Percentiles rank a stretch among this genome's conserved stretches.
Evolutionary conservation across 2,113 vertebrate genomes (phyloP).

Genomic region (Lipotes vexillifer): DNA sequence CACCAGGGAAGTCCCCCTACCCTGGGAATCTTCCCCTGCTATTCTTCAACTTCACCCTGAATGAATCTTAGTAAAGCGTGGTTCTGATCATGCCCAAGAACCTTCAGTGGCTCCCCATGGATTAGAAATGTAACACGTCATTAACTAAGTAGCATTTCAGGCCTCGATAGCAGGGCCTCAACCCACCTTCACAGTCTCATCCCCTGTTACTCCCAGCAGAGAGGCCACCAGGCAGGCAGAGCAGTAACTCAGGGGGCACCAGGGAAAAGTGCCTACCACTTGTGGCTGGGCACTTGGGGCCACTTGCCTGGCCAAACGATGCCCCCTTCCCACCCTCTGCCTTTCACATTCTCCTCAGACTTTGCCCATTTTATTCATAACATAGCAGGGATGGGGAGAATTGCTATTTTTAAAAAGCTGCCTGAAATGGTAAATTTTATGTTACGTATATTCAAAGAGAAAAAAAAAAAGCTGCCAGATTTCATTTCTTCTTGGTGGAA

Average conservation of each 20-base stretch:
- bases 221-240: not conserved
- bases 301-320: not conserved
- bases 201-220: not conserved
- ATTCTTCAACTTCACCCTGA: not conserved
- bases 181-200: not conserved
- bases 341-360: not conserved
- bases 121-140: not conserved
- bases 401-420: not conserved
- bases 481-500: not conserved
- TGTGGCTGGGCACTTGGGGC: not conserved
- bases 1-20: too few species aligned
- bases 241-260: not conserved
- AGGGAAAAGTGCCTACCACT: not conserved
- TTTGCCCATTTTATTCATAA: not conserved
- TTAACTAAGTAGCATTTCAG: not conserved
- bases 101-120: not conserved
- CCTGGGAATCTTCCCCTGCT: not conserved
- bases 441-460: not conserved
- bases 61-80: not conserved
- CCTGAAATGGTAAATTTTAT: not conserved
- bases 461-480: not conserved
- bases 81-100: not conserved
- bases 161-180: not conserved
- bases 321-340: too few species aligned
- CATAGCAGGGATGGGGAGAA: not conserved